phyloP scores from a whole-genome alignment of 1,140 invertebrate species.

The Colletes latitarsis region DNA sequence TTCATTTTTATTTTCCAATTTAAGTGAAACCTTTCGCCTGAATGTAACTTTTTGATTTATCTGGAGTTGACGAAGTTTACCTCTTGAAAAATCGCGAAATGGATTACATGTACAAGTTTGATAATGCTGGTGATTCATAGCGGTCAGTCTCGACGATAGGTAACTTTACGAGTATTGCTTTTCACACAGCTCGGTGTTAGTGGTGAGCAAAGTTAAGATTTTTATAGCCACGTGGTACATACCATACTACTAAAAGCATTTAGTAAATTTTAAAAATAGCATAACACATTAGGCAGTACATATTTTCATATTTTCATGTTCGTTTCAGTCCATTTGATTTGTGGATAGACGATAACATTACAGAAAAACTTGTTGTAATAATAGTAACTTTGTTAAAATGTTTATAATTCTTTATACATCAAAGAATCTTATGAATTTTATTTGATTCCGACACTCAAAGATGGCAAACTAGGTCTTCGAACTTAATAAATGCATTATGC shows the following conservation, averaged over 20 bases:
- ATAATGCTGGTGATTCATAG: constrained; percentile 32
- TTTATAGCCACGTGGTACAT: not conserved
- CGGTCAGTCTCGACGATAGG: constrained; percentile 7
- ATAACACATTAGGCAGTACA: not conserved
- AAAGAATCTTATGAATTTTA: too few relatives aligned
- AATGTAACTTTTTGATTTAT: constrained; percentile 28
- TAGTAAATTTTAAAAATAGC: not conserved
- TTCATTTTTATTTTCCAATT: not conserved
- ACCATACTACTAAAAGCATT: not conserved
- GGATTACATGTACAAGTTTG: constrained; percentile 37
- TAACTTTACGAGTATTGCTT: constrained; percentile 28
- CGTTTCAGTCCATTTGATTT: too few relatives aligned
- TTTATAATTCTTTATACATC: too few relatives aligned
- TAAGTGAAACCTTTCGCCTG: constrained; percentile 14
- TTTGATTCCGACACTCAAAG: too few relatives aligned
- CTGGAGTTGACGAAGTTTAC: constrained; percentile 19
- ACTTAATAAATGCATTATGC: too few relatives aligned
- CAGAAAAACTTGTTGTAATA: too few relatives aligned
- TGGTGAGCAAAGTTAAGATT: not conserved
- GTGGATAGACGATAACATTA: too few relatives aligned
- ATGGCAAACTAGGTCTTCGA: too few relatives aligned
- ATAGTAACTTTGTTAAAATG: too few relatives aligned
- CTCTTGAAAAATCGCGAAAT: constrained; percentile 22
- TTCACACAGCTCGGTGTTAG: not conserved
- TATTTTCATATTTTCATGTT: too few relatives aligned